Evolutionary conservation across 2,797 vertebrate species (phyloP), one percentile per base, ranked within the genome.

Genomic region (Acanthurus tractus): DNA sequence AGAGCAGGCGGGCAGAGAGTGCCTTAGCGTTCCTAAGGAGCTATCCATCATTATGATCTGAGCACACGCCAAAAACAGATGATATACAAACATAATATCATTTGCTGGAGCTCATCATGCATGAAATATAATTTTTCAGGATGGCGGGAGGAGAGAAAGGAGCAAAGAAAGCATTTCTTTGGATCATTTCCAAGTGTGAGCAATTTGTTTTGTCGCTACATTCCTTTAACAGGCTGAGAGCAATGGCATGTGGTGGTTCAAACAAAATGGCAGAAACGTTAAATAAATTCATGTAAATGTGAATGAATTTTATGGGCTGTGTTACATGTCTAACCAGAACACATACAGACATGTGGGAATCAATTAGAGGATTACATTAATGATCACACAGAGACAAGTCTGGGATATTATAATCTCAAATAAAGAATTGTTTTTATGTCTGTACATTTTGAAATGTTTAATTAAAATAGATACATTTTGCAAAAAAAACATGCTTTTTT

Each of bases 41-140:
- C 79, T 72, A 91, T 92, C 90, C 15, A 57, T 94, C 92, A 92
- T 89, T 87, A 82, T 87, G 76, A 94, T 92, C 89, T 64, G 81
- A 86, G 76, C 86, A 86, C 72, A 78, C 7, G 61, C 78, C 88
- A 88, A 74, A 84, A 92, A 88, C 74, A 83, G 85, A 90, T 88
- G 87, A 89, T 89, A 90, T 84, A 85, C 79, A 90, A 93, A 91
- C 89, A 89, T 87, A 87, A 93, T 87, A 90, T 86, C 59, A 90
- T 92, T 90, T 89, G 81, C 88, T 69, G 58, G 59, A 63, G 74
- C 75, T 86, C 70, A 83, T 86, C 83, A 83, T 88, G 89, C 88
- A 82, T 89, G 84, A 89, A 93, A 92, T 86, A 86, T 88, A 52
- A 77, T 74, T 91, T 80, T 72, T 88, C 71, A 78, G 79, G 68